Evolutionary conservation across 2,888 invertebrate species (phyloP).

Genomic region (Oscheius sp.): DNA sequence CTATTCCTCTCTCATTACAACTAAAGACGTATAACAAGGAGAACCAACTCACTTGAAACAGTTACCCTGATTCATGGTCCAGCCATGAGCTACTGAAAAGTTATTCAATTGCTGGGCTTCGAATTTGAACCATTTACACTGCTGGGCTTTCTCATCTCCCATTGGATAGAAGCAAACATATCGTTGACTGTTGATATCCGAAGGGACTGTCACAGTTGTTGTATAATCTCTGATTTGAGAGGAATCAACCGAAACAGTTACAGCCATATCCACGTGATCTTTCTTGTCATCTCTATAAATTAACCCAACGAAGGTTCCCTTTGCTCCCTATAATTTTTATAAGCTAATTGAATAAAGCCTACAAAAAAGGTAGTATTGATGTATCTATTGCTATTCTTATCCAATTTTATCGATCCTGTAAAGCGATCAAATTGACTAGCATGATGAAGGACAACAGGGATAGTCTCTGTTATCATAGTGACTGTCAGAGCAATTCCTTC

Average conservation of each 20-base stretch:
- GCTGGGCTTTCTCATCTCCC: constrained; percentile 45
- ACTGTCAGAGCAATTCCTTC: constrained; percentile 51
- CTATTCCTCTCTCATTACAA: constrained; percentile 63
- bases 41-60: constrained; percentile 7
- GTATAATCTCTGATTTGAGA: constrained; percentile 18
- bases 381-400: constrained; percentile 62
- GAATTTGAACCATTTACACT: constrained; percentile 48
- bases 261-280: constrained; percentile 47
- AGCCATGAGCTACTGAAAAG: constrained; percentile 13
- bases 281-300: constrained; percentile 44
- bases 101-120: constrained; percentile 10
- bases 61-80: constrained; percentile 22
- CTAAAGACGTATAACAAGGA: constrained; percentile 26
- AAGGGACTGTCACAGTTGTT: constrained; percentile 42
- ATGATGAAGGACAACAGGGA: constrained; percentile 50
- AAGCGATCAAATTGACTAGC: constrained; percentile 56
- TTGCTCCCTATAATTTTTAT: constrained; percentile 39
- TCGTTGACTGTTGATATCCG: constrained; percentile 46
- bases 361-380: constrained; percentile 61
- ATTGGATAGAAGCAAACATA: constrained; percentile 65
- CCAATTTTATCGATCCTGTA: constrained; percentile 58
- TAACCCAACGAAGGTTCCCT: constrained; percentile 55
- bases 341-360: neutral
- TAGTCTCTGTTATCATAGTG: constrained; percentile 42
- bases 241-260: constrained; percentile 35